Evolutionary conservation across 2,113 vertebrate species (phyloP).

Genomic region (Glaucidium brasilianum): DNA sequence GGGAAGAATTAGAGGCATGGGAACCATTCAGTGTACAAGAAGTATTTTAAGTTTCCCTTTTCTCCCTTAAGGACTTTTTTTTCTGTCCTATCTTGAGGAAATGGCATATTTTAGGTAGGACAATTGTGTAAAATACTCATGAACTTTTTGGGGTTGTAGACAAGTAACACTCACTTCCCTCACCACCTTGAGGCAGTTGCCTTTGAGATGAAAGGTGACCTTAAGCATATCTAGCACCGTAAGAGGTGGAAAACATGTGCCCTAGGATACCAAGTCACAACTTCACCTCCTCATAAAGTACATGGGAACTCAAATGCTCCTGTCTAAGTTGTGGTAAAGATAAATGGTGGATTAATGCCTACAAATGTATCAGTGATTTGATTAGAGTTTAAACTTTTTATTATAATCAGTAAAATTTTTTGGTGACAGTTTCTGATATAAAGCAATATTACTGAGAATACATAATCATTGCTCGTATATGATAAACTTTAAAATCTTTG

Average conservation of each 20-base stretch:
- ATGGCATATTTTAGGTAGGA: not conserved
- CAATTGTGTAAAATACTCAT: not conserved
- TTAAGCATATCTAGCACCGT: accelerated
- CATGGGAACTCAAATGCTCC: not conserved
- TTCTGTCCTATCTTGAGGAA: not conserved
- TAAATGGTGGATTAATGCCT: not conserved
- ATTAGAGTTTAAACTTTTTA: not conserved
- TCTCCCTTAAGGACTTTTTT: not conserved
- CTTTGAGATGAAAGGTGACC: not conserved
- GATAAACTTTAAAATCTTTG: not conserved
- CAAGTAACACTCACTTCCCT: not conserved
- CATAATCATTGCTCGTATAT: not conserved
- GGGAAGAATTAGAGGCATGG: not conserved
- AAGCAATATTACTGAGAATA: not conserved
- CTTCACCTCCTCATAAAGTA: not conserved
- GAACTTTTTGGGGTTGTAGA: not conserved
- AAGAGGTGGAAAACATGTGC: not conserved
- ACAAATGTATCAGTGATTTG: not conserved
- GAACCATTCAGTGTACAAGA: not conserved
- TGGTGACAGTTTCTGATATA: not conserved
- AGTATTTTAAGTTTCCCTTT: not conserved
- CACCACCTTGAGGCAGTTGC: not conserved
- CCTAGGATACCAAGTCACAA: not conserved
- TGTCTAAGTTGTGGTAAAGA: not conserved
- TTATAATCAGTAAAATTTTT: not conserved